Evolutionary conservation across 2,888 invertebrate genomes (phyloP).

Genomic region (Drosophila affinis): DNA sequence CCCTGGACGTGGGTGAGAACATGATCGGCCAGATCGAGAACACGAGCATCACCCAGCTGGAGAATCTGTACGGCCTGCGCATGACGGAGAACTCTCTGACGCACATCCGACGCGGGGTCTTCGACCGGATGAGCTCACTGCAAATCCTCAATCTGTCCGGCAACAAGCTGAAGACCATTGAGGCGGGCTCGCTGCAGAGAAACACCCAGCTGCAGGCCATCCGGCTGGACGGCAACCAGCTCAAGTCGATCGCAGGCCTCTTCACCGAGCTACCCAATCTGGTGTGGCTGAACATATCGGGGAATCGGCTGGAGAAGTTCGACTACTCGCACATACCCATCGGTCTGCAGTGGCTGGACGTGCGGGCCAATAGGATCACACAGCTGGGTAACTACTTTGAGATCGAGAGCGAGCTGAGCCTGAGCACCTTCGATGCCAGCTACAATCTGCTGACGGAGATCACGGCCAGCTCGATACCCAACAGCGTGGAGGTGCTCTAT

Average conservation of each 20-base stretch:
- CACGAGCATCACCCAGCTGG: constrained; percentile 92
- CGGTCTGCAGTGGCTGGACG: constrained; percentile 94
- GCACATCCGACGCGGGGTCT: constrained; percentile 91
- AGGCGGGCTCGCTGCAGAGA: constrained; percentile 91
- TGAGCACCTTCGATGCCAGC: constrained; percentile 94
- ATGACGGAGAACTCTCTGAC: constrained; percentile 94
- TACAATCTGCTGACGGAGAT: constrained; percentile 93
- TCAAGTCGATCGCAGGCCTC: constrained; percentile 92
- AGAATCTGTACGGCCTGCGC: constrained; percentile 93
- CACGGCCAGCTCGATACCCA: constrained; percentile 90
- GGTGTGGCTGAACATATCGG: constrained; percentile 95
- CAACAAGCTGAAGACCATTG: constrained; percentile 91
- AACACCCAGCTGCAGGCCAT: constrained; percentile 93
- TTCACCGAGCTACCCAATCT: constrained; percentile 93
- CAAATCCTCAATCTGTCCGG: constrained; percentile 95
- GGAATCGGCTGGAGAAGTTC: constrained; percentile 94
- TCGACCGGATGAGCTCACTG: constrained; percentile 90
- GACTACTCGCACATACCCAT: constrained; percentile 93
- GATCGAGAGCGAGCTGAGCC: constrained; percentile 88
- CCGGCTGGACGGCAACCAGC: constrained; percentile 92
- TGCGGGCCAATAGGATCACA: constrained; percentile 93
- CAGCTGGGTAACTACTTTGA: constrained; percentile 91
- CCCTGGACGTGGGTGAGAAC: constrained; percentile 96
- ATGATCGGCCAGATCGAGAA: constrained; percentile 91
- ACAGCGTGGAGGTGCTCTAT: constrained; percentile 92